A percentile compares a stretch with the other conserved stretches of the same genome.
These are phyloP conservation scores for Acleris holmiana DNA, from an alignment of 2,888 invertebrate genomes.

Conservation along the genomic window DNA sequence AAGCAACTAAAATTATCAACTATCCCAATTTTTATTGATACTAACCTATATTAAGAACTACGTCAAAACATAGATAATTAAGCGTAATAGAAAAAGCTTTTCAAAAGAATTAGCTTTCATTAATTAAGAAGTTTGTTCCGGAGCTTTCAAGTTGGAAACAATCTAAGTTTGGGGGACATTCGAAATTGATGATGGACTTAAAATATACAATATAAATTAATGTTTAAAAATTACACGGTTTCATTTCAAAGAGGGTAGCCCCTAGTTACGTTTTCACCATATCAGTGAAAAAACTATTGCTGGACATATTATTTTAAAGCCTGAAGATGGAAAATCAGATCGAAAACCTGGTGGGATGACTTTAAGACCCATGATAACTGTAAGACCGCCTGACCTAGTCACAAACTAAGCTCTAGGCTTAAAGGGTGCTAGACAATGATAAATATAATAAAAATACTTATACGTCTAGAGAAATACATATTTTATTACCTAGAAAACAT, in stretches of 20 bases:
- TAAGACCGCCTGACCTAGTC: too few species aligned
- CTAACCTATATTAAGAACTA: background rate
- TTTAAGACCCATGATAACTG: too few species aligned
- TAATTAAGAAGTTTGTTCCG: constrained; percentile 22
- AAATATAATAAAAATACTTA: too few species aligned
- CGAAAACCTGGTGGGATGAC: too few species aligned
- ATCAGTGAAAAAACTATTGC: too few species aligned
- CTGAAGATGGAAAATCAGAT: too few species aligned
- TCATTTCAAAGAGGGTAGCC: background rate
- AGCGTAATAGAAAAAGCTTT: constrained; percentile 13
- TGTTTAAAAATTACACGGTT: background rate
- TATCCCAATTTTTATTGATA: background rate
- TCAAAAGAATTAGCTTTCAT: constrained; percentile 8
- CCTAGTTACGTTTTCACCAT: too few species aligned
- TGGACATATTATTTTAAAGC: too few species aligned
- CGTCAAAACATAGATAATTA: background rate
- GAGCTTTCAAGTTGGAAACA: constrained; percentile 7
- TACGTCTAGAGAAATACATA: too few species aligned
- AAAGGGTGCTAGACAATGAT: too few species aligned
- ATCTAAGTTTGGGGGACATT: constrained; percentile 14
- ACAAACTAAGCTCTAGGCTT: too few species aligned
- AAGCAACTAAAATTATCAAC: background rate
- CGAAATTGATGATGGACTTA: constrained; percentile 6
- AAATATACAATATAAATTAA: constrained; percentile 11
- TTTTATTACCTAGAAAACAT: too few species aligned